A percentile compares a stretch with the other conserved stretches of the same genome.
phyloP scores from a whole-genome alignment of 2,888 invertebrate genomes.

The Reticulitermes lucifugus region DNA sequence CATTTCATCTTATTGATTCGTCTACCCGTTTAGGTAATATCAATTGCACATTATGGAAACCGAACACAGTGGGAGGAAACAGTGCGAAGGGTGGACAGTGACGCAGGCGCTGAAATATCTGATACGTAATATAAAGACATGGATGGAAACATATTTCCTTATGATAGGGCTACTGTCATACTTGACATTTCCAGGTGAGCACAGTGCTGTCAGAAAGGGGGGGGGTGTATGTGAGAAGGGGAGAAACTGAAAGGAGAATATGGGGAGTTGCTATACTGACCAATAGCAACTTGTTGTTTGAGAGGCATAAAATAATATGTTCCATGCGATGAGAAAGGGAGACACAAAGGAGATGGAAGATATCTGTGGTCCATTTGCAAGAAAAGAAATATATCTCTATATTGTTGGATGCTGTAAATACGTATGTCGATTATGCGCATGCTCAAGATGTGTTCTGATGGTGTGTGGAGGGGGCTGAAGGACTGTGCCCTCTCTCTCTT shows the following conservation, averaged over 20 bases:
- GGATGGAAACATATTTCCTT: conserved; percentile 5
- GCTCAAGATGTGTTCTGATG: not conserved
- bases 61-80: not conserved
- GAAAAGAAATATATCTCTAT: conserved; percentile 6
- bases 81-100: not conserved
- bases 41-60: not conserved
- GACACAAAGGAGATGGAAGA: not conserved
- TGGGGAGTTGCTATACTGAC: conserved; percentile 14
- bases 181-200: conserved; percentile 27
- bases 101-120: not conserved
- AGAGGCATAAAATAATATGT: not conserved
- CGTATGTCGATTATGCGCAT: not conserved
- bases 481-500: not conserved
- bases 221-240: not conserved
- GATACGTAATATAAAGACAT: too few species aligned
- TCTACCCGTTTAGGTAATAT: not conserved
- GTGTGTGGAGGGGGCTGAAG: not conserved
- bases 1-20: not conserved
- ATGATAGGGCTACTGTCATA: conserved; percentile 22
- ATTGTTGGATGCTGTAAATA: too few species aligned
- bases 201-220: not conserved
- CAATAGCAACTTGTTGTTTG: conserved; percentile 31
- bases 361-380: conserved; percentile 1
- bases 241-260: not conserved
- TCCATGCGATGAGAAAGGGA: conserved; percentile 6